phyloP scores from a whole-genome alignment of 2,888 invertebrate species.

The Archips crataeganus region DNA sequence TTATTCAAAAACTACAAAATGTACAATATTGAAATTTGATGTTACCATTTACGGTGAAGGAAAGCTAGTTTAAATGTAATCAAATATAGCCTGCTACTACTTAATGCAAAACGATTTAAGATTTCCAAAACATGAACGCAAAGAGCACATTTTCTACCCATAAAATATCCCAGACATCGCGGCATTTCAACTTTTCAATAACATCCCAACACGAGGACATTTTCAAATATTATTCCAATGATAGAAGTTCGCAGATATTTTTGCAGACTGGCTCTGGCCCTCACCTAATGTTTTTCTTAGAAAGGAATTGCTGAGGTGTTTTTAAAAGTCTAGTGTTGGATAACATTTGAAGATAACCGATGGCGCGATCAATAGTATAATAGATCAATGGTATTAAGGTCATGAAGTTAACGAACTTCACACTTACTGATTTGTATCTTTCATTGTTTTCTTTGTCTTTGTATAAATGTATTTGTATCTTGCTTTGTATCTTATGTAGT shows the following conservation, averaged over 20 bases:
- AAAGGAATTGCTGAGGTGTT: slow-evolving; percentile 18
- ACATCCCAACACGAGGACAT: slow-evolving; percentile 31
- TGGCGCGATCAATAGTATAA: too few relatives aligned
- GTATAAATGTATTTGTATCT: too few relatives aligned
- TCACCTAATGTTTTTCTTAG: slow-evolving; percentile 37
- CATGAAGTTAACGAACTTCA: too few relatives aligned
- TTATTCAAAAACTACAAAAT: too few relatives aligned
- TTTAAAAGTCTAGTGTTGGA: slow-evolving; percentile 15
- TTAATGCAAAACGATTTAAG: slow-evolving; percentile 6
- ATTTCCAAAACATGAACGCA: slow-evolving; percentile 18
- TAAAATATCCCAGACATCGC: slow-evolving; percentile 34
- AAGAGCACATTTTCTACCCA: slow-evolving; percentile 21
- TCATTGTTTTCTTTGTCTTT: too few relatives aligned
- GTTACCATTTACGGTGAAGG: too few relatives aligned
- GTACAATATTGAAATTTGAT: too few relatives aligned
- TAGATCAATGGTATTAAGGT: too few relatives aligned
- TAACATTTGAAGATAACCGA: too few relatives aligned
- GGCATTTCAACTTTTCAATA: slow-evolving; percentile 41
- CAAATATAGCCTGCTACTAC: neutral
- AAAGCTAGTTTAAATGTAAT: too few relatives aligned
- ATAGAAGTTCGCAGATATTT: slow-evolving; percentile 39
- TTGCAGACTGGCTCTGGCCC: slow-evolving; percentile 27
- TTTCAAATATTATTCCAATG: slow-evolving; percentile 42
- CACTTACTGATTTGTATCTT: too few relatives aligned
- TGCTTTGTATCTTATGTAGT: too few relatives aligned